Percentiles rank a stretch among this genome's conserved stretches.
phyloP scores from a whole-genome alignment of 1,140 invertebrate species.

The Magallana gigas region DNA sequence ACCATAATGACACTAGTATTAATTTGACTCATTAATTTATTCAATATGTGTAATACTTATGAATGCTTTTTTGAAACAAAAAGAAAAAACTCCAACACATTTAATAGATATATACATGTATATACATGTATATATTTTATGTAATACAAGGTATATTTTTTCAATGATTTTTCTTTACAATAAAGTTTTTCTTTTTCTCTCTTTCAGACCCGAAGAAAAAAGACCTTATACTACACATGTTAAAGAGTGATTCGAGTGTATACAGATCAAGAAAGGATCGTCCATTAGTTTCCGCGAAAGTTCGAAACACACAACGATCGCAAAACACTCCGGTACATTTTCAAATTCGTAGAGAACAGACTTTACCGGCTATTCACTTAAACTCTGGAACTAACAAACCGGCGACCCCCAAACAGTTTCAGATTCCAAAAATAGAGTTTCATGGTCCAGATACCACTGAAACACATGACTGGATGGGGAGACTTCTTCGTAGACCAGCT shows the following conservation, averaged over 20 bases:
- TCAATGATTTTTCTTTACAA: too few species aligned
- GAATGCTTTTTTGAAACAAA: too few species aligned
- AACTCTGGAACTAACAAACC: neutral
- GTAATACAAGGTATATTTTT: too few species aligned
- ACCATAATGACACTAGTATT: too few species aligned
- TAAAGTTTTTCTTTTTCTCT: neutral
- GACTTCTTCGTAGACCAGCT: constrained; percentile 30
- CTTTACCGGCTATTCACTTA: constrained; percentile 29
- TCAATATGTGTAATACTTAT: neutral
- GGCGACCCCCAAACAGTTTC: neutral
- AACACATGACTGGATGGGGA: neutral
- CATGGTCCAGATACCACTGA: neutral
- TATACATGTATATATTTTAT: neutral
- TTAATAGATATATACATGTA: neutral
- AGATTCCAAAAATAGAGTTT: constrained; percentile 1
- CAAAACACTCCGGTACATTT: constrained; percentile 46
- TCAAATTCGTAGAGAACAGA: neutral
- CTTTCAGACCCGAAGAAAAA: constrained; percentile 45
- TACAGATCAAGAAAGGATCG: constrained; percentile 41
- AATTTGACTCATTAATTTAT: too few species aligned
- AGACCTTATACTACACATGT: neutral
- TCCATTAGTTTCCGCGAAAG: neutral
- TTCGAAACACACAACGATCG: constrained; percentile 18
- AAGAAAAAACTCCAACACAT: neutral
- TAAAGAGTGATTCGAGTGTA: constrained; percentile 20